Evolutionary conservation across 2,888 invertebrate species (phyloP), one percentile per base, ranked within the genome.

Genomic region (Cyclophora punctaria): DNA sequence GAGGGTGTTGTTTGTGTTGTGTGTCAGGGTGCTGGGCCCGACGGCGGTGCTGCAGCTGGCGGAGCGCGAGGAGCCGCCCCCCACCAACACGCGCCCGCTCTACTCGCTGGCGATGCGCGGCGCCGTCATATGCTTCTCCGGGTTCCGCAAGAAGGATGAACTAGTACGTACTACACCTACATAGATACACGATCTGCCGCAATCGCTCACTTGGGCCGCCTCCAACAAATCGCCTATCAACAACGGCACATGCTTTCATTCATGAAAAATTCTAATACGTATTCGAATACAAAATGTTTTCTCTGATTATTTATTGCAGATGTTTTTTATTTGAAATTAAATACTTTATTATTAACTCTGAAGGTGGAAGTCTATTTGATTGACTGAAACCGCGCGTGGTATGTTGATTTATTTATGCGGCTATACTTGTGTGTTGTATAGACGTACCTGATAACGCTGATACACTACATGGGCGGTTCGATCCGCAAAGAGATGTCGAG

Each of bases 381-480:
- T 20, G 20, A 20, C 20, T 20, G 20, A 20, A 20, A 20, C 20
- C 20, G 20, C 20, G 20, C 20, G 20, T 20, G 20, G 20, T 20
- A 20, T 20, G 20, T 20, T 20, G 20, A 20, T 20, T 20, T 20
- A 20, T 20, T 20, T 20, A 20, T 20, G 20, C 20, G 20, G 20
- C 20, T 20, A 20, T 20, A 20, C 20, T 20, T 20, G 20, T 20
- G 20, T 5, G 37, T 37, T 37, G 37, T 5, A 5, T 84, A 97
- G 97, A 94, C 93, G 69, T 92, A 92, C 79, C 90, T 98, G 78
- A 95, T 97, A 66, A 94, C 94, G 66, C 90, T 97, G 78, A 95
- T 98, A 66, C 98, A 98, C 89, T 94, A 95, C 78, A 98, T 98
- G 98, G 98, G 98, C 65, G 98, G 98, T 47, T 96, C 96, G 67